Evolutionary conservation across 2,113 vertebrate genomes (phyloP).

Genomic region (Silurus glanis): DNA sequence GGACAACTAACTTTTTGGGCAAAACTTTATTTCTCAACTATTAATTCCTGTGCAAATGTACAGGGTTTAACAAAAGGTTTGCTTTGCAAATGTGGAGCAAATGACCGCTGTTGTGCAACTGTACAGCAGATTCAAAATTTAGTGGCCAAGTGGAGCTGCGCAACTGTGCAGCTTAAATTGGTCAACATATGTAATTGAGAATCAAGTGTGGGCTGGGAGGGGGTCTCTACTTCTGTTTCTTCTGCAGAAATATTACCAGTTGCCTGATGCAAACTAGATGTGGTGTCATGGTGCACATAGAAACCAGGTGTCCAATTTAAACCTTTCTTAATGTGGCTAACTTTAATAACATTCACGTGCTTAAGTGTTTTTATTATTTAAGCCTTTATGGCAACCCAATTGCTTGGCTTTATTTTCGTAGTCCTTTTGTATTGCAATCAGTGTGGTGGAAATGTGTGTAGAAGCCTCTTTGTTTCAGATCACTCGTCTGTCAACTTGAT

Average conservation of each 20-base stretch:
- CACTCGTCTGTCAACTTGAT: conserved; percentile 72
- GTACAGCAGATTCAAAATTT: conserved; percentile 52
- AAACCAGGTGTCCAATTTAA: conserved; percentile 63
- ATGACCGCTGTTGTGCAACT: conserved; percentile 60
- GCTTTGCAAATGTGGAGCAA: conserved; percentile 47
- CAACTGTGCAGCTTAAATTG: conserved; percentile 69
- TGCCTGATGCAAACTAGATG: conserved; percentile 61
- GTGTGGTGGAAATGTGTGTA: conserved; percentile 71
- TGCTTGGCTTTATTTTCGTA: conserved; percentile 67
- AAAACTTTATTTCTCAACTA: conserved; percentile 56
- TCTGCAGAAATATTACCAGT: conserved; percentile 68
- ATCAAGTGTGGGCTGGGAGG: conserved; percentile 58
- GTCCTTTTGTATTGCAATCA: conserved; percentile 56
- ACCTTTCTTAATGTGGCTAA: conserved; percentile 11
- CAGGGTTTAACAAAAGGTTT: conserved; percentile 52
- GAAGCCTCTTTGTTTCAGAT: conserved; percentile 78
- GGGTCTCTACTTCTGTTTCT: conserved; percentile 67
- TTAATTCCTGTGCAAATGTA: conserved; percentile 71
- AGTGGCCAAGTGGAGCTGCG: conserved; percentile 67
- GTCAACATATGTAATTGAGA: conserved; percentile 56
- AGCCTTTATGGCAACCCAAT: conserved; percentile 64
- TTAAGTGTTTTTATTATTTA: conserved; percentile 31
- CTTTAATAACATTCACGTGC: conserved; percentile 28
- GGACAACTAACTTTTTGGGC: conserved; percentile 44
- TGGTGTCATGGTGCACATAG: conserved; percentile 66